Conservation (phyloP, 1,140 invertebrate genomes). For the Zaprionus gabonicus region DNA sequence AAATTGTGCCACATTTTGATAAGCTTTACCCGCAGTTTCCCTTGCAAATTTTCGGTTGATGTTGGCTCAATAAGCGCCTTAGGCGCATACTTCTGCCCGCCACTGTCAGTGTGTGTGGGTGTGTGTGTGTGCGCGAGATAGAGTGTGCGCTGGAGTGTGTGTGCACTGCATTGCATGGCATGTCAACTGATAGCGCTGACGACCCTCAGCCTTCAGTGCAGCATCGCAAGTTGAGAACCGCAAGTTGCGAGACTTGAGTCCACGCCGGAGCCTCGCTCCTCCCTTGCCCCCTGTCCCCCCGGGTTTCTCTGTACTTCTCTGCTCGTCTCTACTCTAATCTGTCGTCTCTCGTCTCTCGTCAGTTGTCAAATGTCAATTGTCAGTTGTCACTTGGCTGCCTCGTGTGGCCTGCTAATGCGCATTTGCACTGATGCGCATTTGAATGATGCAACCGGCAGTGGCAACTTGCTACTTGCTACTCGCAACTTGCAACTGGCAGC, state of each 20-base stretch:
- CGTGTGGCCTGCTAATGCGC: slow-evolving; percentile 71
- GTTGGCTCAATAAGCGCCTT: slow-evolving; percentile 46
- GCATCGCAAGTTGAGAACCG: slow-evolving; percentile 38
- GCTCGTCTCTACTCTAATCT: slow-evolving; percentile 12
- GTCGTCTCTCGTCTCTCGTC: slow-evolving; percentile 23
- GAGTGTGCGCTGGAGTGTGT: neutral
- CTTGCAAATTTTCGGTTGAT: slow-evolving; percentile 35
- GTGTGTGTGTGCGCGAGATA: neutral
- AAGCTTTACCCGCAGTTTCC: slow-evolving; percentile 32
- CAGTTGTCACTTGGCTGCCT: slow-evolving; percentile 72
- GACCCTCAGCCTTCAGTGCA: neutral
- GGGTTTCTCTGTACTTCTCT: neutral
- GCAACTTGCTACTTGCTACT: slow-evolving; percentile 26
- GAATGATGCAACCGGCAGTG: slow-evolving; percentile 61
- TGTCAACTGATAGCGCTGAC: slow-evolving; percentile 29
- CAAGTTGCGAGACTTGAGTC: slow-evolving; percentile 23
- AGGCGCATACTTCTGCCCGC: slow-evolving; percentile 14
- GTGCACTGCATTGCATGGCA: slow-evolving; percentile 2
- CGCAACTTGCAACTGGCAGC: slow-evolving; percentile 28
- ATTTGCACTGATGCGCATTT: slow-evolving; percentile 63
- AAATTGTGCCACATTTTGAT: slow-evolving; percentile 51
- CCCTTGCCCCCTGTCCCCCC: neutral
- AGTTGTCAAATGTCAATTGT: slow-evolving; percentile 59
- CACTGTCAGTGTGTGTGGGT: neutral
- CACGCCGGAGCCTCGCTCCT: neutral